phyloP scores from a whole-genome alignment of 2,888 invertebrate species.

The Mimachlamys varia region DNA sequence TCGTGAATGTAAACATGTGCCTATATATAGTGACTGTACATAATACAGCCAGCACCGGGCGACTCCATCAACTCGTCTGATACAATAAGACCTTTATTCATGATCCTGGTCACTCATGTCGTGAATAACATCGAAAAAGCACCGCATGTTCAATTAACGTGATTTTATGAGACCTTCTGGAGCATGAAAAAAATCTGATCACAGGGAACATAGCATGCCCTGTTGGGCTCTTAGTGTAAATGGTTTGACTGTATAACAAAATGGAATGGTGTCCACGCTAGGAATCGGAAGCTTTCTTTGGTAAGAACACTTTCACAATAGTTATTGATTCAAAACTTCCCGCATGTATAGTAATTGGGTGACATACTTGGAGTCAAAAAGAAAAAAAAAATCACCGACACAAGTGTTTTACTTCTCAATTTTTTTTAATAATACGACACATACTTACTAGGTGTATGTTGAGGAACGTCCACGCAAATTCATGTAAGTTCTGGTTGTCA shows the following conservation, averaged over 20 bases:
- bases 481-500: too few relatives aligned
- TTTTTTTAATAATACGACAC: too few relatives aligned
- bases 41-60: neutral
- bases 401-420: too few relatives aligned
- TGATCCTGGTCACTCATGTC: neutral
- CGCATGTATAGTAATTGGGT: too few relatives aligned
- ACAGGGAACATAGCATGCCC: neutral
- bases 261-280: neutral
- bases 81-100: neutral
- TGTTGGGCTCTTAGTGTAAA: neutral
- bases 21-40: neutral
- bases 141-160: neutral
- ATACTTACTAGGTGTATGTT: too few relatives aligned
- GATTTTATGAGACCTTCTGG: conserved; percentile 12
- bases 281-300: too few relatives aligned
- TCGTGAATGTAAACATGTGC: neutral
- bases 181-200: neutral
- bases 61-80: neutral
- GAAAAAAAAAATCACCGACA: too few relatives aligned
- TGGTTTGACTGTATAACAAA: neutral
- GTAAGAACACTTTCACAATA: too few relatives aligned
- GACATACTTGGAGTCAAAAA: too few relatives aligned
- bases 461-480: too few relatives aligned
- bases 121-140: neutral
- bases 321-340: too few relatives aligned